phyloP scores from a whole-genome alignment of 2,888 invertebrate species.

The Athripsodes cinereus region DNA sequence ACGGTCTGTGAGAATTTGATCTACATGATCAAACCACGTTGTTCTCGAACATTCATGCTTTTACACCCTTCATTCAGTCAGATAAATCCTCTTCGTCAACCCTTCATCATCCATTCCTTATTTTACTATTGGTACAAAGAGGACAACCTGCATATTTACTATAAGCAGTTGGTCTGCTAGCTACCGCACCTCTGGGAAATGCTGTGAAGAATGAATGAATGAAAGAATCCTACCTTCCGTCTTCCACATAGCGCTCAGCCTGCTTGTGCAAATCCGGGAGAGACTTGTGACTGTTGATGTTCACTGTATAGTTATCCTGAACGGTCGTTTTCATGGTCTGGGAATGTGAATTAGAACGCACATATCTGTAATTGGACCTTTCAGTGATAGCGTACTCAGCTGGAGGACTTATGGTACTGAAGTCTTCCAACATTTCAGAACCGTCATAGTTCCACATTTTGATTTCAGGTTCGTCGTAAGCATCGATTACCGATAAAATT shows the following conservation, averaged over 20 bases:
- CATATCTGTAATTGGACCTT: slow-evolving; percentile 35
- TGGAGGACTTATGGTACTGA: slow-evolving; percentile 61
- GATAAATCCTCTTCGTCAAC: too few relatives aligned
- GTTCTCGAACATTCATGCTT: too few relatives aligned
- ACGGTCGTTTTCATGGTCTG: slow-evolving; percentile 41
- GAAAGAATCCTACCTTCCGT: slow-evolving; percentile 16
- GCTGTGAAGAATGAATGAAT: background rate
- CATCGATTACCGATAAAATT: slow-evolving; percentile 25
- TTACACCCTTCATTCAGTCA: too few relatives aligned
- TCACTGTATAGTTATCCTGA: slow-evolving; percentile 48
- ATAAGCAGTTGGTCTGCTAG: too few relatives aligned
- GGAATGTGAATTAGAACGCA: slow-evolving; percentile 58
- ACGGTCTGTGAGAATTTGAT: too few relatives aligned
- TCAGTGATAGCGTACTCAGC: slow-evolving; percentile 57
- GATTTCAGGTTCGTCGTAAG: slow-evolving; percentile 28
- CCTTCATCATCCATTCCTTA: too few relatives aligned
- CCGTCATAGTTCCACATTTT: slow-evolving; percentile 8
- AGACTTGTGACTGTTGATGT: slow-evolving; percentile 73
- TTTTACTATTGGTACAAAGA: too few relatives aligned
- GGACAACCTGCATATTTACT: too few relatives aligned
- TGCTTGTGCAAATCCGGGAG: slow-evolving; percentile 71
- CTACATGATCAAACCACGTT: too few relatives aligned
- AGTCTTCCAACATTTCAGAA: slow-evolving; percentile 43
- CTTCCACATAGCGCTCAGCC: slow-evolving; percentile 40
- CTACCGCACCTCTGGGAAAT: too few relatives aligned